A percentile compares a stretch with the other conserved stretches of the same genome.
These are phyloP conservation scores for Lasioglossum oenotherae DNA, from an alignment of 2,888 invertebrate genomes.

Conservation along the genomic window DNA sequence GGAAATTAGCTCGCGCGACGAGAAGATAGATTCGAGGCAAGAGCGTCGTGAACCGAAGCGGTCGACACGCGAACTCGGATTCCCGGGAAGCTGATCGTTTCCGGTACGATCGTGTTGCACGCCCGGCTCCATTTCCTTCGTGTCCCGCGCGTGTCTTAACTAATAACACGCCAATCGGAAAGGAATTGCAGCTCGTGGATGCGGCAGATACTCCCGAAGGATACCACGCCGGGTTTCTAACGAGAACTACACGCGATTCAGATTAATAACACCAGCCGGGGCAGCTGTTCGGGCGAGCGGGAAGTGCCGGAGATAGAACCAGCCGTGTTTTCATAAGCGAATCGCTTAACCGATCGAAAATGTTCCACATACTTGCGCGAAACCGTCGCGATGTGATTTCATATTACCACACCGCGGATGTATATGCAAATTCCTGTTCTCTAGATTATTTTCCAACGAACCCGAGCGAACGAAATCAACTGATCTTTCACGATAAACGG, in stretches of 20 bases:
- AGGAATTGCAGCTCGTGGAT: slow-evolving; percentile 29
- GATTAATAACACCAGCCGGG: slow-evolving; percentile 43
- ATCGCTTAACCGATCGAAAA: neutral
- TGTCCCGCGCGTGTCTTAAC: slow-evolving; percentile 20
- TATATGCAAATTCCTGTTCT: neutral
- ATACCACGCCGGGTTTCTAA: slow-evolving; percentile 23
- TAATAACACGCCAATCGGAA: slow-evolving; percentile 53
- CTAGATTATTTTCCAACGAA: neutral
- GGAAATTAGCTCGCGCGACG: slow-evolving; percentile 51
- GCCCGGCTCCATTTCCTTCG: slow-evolving; percentile 22
- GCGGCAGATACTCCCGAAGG: slow-evolving; percentile 23
- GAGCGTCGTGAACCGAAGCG: slow-evolving; percentile 20
- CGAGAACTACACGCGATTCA: slow-evolving; percentile 39
- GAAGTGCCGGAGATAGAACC: slow-evolving; percentile 22
- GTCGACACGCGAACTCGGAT: slow-evolving; percentile 36
- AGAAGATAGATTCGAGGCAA: slow-evolving; percentile 42
- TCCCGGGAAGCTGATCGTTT: slow-evolving; percentile 57
- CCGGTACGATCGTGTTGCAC: slow-evolving; percentile 42
- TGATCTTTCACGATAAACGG: neutral
- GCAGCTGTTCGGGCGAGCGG: slow-evolving; percentile 18
- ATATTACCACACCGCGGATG: neutral
- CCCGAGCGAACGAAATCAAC: neutral
- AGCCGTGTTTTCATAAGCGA: neutral
- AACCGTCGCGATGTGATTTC: neutral
- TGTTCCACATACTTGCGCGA: neutral